Conservation (phyloP, 2,113 vertebrate species). For the Copsychus sechellarum region DNA sequence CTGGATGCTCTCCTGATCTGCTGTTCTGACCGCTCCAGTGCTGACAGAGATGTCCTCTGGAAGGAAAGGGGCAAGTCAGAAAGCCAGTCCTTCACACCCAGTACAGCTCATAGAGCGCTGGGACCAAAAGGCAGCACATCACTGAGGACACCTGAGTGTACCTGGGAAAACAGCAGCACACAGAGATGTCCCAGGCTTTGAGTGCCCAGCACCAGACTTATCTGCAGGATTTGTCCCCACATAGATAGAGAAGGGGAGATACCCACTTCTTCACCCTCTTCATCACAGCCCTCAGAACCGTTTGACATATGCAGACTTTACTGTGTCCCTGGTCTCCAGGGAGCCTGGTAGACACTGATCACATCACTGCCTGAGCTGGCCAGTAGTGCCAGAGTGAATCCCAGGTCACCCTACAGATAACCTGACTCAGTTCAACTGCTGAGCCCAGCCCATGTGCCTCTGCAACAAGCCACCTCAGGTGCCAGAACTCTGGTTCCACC, state of each 20-base stretch:
- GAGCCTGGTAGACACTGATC: neutral
- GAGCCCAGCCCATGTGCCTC: neutral
- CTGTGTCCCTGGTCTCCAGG: neutral
- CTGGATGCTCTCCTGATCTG: conserved; percentile 87
- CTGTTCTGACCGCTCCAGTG: conserved; percentile 83
- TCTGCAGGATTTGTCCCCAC: neutral
- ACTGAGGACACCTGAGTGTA: neutral
- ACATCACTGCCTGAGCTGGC: neutral
- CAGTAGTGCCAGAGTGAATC: neutral
- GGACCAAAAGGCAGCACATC: neutral
- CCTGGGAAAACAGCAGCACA: neutral
- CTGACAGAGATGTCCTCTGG: conserved; percentile 69
- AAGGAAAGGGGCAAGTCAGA: neutral
- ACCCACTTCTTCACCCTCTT: neutral
- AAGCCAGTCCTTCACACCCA: neutral
- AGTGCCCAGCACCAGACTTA: neutral
- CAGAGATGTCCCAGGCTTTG: neutral
- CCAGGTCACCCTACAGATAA: neutral
- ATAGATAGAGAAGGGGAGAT: neutral
- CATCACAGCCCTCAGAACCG: neutral
- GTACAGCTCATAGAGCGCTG: neutral
- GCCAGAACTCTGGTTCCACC: neutral
- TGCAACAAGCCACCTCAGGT: neutral
- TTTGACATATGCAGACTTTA: neutral
- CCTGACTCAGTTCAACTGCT: neutral